Base-by-base conservation (phyloP, 2,113 vertebrate genomes). In the Hylia prasina region DNA sequence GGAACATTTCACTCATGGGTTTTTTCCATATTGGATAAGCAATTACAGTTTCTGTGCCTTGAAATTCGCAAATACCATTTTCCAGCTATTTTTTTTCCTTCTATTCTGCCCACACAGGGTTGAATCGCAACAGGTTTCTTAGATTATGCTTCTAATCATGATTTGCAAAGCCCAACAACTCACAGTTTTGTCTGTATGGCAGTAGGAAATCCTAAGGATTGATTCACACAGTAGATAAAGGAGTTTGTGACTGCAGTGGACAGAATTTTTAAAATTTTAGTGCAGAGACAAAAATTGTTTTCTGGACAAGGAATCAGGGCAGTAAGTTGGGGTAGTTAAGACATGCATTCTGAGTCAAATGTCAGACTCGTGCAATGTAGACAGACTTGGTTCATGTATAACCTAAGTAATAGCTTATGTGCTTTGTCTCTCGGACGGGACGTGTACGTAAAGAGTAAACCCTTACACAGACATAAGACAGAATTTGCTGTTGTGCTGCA, bases 1-100 rank as follows among this genome's bases (percentile, higher is more conserved):
- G 6, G 20, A 48, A 7, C 16, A 64, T 64, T 48, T 69, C 31
- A 35, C 9, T 48, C 17, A 21, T 0, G 0, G 0, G 1, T 20
- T 87, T 85, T 68, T 73, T 48, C 23, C 15, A 15, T 39, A 48
- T 7, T 48, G 15, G 4, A 12, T 40, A 22, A 47, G 10, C 20
- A 47, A 21, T 47, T 47, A 60, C 0, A 39, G 4, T n/a, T 82
- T 64, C 39, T 54, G 31, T 58, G 39, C 21, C 44, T 53, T 78
- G 48, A 15, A 39, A 16, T 17, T 35, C 4, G 0, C 21, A 69
- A 31, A 27, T 87, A 31, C 24, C 10, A 8, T 79, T 54, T 87
- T 79, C 9, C 15, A 71, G 27, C 13, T 76, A 8, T 8, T 7
- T 6, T 80, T 61, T 80, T 45, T n/a, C n/a, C n/a, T 80, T 37